Conservation (phyloP, 2,113 vertebrate species). For the Podilymbus podiceps region DNA sequence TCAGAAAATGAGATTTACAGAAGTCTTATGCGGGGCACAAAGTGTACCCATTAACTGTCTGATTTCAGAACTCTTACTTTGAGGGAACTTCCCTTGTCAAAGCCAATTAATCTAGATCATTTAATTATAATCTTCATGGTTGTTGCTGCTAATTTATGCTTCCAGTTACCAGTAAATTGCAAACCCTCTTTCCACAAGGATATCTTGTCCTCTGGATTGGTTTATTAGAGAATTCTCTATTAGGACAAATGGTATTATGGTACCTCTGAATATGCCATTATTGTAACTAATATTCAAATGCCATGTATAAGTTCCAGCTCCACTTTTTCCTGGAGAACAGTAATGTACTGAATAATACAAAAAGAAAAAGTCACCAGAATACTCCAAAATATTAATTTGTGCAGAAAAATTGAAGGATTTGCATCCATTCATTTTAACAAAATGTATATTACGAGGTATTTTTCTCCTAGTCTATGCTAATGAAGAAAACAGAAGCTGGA, state of each 20-base stretch:
- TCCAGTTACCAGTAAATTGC: background rate
- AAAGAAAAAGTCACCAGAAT: background rate
- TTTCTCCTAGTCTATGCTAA: background rate
- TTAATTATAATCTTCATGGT: background rate
- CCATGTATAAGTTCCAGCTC: background rate
- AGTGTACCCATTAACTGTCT: background rate
- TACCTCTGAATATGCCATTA: background rate
- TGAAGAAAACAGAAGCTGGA: background rate
- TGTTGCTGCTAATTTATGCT: background rate
- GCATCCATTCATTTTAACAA: background rate
- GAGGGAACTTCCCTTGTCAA: background rate
- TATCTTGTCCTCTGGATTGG: background rate
- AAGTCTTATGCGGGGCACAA: background rate
- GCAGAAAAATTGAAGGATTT: background rate
- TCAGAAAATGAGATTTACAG: background rate
- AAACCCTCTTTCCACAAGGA: background rate
- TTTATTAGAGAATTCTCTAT: background rate
- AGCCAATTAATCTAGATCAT: background rate
- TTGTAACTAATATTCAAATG: background rate
- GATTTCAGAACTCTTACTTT: background rate
- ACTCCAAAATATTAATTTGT: background rate
- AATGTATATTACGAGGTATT: background rate
- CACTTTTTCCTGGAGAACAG: background rate
- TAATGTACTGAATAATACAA: background rate
- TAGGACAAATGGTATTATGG: background rate